These are phyloP conservation scores for Physella acuta DNA, from an alignment of 1,140 invertebrate species.

Conservation along the genomic window DNA sequence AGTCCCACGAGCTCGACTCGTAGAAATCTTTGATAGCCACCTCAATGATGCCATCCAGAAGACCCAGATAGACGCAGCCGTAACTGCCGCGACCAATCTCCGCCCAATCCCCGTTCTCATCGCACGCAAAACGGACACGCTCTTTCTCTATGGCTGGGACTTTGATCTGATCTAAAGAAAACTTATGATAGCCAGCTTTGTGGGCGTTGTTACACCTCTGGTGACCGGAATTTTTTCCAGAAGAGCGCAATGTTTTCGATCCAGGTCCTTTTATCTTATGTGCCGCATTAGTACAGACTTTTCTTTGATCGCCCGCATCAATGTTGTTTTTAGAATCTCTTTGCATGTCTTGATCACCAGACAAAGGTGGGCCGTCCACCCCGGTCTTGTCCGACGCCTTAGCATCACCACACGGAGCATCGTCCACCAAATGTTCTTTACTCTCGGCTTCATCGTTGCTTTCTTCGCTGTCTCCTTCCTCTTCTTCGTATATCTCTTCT, in stretches of 20 bases:
- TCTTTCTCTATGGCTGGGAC: constrained; percentile 27
- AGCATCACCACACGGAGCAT: not conserved
- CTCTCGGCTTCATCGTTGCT: not conserved
- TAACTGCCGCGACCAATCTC: constrained; percentile 32
- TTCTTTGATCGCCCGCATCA: not conserved
- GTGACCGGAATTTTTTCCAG: not conserved
- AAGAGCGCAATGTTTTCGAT: not conserved
- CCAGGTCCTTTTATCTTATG: not conserved
- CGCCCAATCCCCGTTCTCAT: constrained; percentile 28
- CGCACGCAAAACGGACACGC: constrained; percentile 23
- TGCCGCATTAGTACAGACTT: too few species aligned
- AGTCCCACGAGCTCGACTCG: constrained; percentile 27
- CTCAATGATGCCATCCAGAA: constrained; percentile 24
- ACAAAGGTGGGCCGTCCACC: not conserved
- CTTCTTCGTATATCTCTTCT: not conserved
- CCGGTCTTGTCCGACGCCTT: not conserved
- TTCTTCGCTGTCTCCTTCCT: not conserved
- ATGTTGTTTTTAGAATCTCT: not conserved
- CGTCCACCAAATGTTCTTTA: not conserved
- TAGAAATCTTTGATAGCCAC: constrained; percentile 32
- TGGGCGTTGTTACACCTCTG: not conserved
- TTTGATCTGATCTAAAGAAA: constrained; percentile 29
- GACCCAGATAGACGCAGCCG: constrained; percentile 33
- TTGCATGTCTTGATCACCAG: not conserved
- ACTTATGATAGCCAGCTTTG: not conserved